These are phyloP conservation scores for Parus major DNA, from an alignment of 2,113 vertebrate genomes.

Conservation along the genomic window DNA sequence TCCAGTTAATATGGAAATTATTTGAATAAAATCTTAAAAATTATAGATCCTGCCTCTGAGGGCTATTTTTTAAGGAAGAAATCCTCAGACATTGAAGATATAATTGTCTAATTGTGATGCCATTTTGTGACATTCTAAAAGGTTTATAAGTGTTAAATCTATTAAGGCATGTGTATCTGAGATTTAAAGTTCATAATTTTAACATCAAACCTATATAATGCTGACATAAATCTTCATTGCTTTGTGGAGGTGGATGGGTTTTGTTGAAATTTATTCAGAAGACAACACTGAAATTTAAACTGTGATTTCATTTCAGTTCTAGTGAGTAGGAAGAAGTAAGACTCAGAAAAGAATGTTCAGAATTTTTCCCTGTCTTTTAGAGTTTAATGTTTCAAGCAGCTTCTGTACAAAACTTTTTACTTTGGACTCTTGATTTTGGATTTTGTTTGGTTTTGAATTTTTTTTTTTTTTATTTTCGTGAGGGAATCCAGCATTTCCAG, in stretches of 20 bases:
- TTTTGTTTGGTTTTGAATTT: neutral
- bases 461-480: no score
- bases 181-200: neutral
- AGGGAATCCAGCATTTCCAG: neutral
- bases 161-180: neutral
- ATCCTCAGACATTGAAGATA: neutral
- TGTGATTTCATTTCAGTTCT: neutral
- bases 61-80: neutral
- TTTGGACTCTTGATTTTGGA: neutral
- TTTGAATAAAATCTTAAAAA: neutral
- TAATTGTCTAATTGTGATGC: neutral
- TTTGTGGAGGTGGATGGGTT: neutral
- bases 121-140: neutral
- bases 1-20: neutral
- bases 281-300: neutral
- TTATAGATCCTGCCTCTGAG: neutral
- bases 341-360: neutral
- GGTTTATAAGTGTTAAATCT: neutral
- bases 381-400: rapidly evolving
- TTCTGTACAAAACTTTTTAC: neutral
- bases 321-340: neutral
- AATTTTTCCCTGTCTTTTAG: neutral
- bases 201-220: neutral
- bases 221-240: neutral
- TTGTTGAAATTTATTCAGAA: neutral